Evolutionary conservation across 2,113 vertebrate species (phyloP).

Genomic region (Centrocercus urophasianus): DNA sequence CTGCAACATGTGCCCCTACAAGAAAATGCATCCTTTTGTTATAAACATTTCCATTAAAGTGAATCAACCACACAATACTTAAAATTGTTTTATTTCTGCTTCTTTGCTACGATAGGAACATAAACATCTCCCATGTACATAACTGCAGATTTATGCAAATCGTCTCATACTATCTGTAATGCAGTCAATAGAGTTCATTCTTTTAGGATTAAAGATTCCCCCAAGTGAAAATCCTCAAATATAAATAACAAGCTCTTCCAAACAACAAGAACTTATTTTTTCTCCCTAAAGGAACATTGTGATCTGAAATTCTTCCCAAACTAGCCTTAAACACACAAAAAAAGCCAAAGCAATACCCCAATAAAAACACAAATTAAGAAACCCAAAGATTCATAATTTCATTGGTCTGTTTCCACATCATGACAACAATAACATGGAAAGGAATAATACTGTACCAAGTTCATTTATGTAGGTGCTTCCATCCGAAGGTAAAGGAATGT

Average conservation of each 20-base stretch:
- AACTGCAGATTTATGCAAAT: background rate
- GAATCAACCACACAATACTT: background rate
- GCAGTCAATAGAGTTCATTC: background rate
- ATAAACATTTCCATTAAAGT: background rate
- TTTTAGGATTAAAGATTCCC: background rate
- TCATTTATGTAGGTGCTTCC: conserved; percentile 86
- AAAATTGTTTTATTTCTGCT: background rate
- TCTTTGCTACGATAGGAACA: background rate
- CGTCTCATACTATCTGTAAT: background rate
- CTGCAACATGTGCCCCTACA: background rate
- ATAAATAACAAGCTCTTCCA: background rate
- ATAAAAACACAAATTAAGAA: background rate
- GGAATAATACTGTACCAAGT: conserved; percentile 84
- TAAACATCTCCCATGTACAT: fast-evolving
- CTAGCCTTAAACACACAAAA: background rate
- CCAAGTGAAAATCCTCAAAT: background rate
- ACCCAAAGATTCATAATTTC: background rate
- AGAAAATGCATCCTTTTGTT: background rate
- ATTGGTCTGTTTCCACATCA: background rate
- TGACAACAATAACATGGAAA: background rate
- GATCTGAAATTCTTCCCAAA: background rate
- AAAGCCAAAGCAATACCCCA: background rate
- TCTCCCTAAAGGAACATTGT: background rate
- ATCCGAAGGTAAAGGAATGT: conserved; percentile 88
- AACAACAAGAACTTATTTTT: background rate